Percentiles rank a stretch among this genome's conserved stretches.
Evolutionary conservation across 2,888 invertebrate genomes (phyloP).

Genomic region (Phania funesta): DNA sequence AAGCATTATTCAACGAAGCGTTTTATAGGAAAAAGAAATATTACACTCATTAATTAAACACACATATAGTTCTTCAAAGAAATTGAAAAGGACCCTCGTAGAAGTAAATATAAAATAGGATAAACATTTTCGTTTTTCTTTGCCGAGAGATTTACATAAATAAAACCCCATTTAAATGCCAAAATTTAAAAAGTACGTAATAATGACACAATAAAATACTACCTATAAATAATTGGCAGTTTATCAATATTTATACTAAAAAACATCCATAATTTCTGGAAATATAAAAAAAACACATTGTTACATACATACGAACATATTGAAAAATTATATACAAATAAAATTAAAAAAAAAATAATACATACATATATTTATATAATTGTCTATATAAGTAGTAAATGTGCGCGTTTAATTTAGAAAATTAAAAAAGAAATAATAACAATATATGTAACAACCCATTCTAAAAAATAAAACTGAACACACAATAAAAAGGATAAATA

Average conservation of each 20-base stretch:
- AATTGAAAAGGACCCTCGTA: constrained; percentile 15
- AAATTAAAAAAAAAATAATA: constrained; percentile 19
- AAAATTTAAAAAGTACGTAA: constrained; percentile 25
- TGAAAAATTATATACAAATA: constrained; percentile 13
- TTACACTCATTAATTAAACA: neutral
- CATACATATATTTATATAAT: constrained; percentile 71
- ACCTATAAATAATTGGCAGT: constrained; percentile 23
- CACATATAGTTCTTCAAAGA: neutral
- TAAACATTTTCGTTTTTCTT: constrained; percentile 16
- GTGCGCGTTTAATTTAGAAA: constrained; percentile 62
- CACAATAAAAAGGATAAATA: constrained; percentile 32
- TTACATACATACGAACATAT: constrained; percentile 47
- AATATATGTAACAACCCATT: constrained; percentile 13
- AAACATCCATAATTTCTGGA: constrained; percentile 30
- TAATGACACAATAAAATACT: constrained; percentile 23
- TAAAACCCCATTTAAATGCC: constrained; percentile 48
- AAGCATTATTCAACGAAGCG: neutral
- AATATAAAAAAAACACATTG: constrained; percentile 47
- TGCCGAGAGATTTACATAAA: constrained; percentile 21
- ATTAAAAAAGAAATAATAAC: constrained; percentile 22
- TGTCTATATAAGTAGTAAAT: constrained; percentile 71
- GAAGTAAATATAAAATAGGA: constrained; percentile 15
- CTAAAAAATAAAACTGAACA: constrained; percentile 28
- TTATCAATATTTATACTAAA: constrained; percentile 30
- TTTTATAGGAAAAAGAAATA: no score